Evolutionary conservation across 2,888 invertebrate species (phyloP).

Genomic region (Coelogynopora nodosa): DNA sequence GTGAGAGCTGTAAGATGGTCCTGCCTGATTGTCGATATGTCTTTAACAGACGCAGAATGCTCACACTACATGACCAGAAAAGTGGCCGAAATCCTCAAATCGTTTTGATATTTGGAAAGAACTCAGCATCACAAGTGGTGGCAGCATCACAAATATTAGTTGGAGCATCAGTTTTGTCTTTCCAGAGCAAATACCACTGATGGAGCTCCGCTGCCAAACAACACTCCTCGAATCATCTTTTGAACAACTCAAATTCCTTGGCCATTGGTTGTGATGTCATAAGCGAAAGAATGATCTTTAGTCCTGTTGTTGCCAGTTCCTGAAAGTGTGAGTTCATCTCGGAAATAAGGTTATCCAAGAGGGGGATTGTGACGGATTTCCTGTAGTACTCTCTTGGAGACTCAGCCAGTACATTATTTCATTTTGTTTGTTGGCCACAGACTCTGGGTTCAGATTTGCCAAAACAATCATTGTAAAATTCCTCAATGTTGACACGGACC

Average conservation of each 20-base stretch:
- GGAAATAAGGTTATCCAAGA: slow-evolving; percentile 3
- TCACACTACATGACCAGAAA: background rate
- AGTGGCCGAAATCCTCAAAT: background rate
- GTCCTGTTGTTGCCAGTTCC: background rate
- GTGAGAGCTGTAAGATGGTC: slow-evolving; percentile 2
- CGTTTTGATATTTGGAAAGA: slow-evolving; percentile 4
- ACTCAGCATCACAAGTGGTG: background rate
- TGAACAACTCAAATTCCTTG: background rate
- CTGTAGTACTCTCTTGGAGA: background rate
- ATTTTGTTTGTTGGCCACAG: no score
- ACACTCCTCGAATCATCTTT: background rate
- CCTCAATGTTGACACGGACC: no score
- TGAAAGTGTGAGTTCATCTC: background rate
- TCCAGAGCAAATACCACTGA: background rate
- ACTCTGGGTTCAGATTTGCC: no score
- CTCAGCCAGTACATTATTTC: background rate
- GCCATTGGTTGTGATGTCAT: background rate
- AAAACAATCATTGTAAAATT: no score
- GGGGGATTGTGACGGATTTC: slow-evolving; percentile 6
- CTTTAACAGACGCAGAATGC: background rate
- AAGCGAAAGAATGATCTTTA: background rate
- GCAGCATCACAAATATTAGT: background rate
- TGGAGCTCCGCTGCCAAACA: background rate
- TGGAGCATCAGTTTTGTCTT: background rate
- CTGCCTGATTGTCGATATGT: background rate